Percentiles rank a stretch among this genome's conserved stretches.
phyloP scores from a whole-genome alignment of 2,113 vertebrate species.

The Sialia sialis region DNA sequence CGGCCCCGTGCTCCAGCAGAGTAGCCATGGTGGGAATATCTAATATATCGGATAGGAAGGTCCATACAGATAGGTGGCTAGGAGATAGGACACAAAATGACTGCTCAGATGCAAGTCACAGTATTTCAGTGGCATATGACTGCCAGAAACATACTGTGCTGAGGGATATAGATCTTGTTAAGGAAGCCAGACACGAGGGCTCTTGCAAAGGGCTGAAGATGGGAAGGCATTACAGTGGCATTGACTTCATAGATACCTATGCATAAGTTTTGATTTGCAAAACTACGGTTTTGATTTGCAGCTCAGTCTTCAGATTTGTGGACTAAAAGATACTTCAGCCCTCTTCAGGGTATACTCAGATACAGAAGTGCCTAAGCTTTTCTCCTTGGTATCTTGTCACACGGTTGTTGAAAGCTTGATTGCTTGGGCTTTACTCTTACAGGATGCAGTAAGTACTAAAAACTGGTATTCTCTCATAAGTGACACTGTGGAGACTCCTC shows the following conservation, averaged over 20 bases:
- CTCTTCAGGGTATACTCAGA: neutral
- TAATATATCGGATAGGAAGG: neutral
- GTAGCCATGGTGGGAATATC: neutral
- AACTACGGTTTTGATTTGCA: neutral
- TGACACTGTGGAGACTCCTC: neutral
- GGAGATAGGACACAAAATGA: neutral
- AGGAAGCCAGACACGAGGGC: neutral
- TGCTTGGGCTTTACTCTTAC: neutral
- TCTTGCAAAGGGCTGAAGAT: neutral
- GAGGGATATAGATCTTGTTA: neutral
- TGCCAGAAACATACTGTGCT: neutral
- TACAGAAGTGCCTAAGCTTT: conserved; percentile 21
- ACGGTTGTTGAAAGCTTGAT: neutral
- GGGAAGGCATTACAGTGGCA: neutral
- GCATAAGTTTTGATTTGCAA: neutral
- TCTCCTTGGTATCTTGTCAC: conserved; percentile 23
- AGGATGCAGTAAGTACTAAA: neutral
- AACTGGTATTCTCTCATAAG: neutral
- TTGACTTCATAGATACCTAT: neutral
- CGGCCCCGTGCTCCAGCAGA: rapidly evolving
- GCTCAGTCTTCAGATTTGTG: neutral
- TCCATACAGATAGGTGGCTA: neutral
- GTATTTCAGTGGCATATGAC: neutral
- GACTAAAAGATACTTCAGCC: neutral
- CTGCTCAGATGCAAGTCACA: neutral